Evolutionary conservation across 2,797 vertebrate genomes (phyloP), one percentile per base, ranked within the genome.

Genomic region (Chelonia mydas): DNA sequence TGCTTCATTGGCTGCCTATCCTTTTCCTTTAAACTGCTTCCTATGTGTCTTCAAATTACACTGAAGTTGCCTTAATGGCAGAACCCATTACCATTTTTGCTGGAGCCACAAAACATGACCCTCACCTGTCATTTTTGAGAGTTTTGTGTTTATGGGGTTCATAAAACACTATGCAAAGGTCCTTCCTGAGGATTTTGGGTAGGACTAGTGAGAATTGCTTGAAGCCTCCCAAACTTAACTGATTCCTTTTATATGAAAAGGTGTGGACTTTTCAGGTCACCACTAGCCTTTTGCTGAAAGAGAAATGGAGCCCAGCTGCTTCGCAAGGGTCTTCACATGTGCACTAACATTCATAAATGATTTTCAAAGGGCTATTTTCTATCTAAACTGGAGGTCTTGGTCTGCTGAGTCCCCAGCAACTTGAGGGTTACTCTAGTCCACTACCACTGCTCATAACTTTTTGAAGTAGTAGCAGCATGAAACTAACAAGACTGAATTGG

Each of bases 401-500:
- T 21, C 57, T 93, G 90, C 86, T 94, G 90, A 84, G 80, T 90
- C 61, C 79, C 9, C 82, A 53, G 89, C 94, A 97, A 96, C 89
- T 93, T 89, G 92, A 97, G 80, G 82, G 94, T 95, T 79, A 95
- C 90, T 59, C 83, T 83, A 53, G 86, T 51, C 77, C 2, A 11
- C 57, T 93, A 21, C 74, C 89, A 21, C 85, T 95, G 86, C 83
- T 68, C 83, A 23, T 81, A n/a, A 41, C 89, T 87, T 76, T 87
- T 54, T 96, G 88, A 93, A 88, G 90, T 45, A 92, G 17, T 28
- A 74, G 88, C 87, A 96, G 94, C 87, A 28, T 87, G 94, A 97
- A 97, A 95, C 90, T 87, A 1, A 41, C 5, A 27, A 17, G 59
- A 93, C 84, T 90, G 45, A 96, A 91, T 13, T 78, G 97, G 79